Evolutionary conservation across 2,797 vertebrate species (phyloP).

Genomic region (Eremophila alpestris): DNA sequence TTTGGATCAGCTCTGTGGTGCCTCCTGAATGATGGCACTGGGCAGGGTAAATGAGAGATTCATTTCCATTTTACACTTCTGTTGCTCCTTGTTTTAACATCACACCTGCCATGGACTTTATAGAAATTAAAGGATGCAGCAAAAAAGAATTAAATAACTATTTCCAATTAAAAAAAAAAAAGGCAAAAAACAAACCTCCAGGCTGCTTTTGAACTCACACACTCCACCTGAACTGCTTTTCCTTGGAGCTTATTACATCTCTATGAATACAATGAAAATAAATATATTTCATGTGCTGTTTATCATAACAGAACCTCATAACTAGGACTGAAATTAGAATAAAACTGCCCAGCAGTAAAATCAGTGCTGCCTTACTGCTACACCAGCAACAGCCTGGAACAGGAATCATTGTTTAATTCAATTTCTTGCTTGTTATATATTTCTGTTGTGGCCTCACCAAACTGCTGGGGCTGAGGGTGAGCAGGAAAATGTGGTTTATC

Average conservation of each 20-base stretch:
- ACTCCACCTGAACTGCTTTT: neutral
- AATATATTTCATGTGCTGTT: neutral
- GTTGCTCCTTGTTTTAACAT: neutral
- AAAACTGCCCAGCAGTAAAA: neutral
- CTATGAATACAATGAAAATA: neutral
- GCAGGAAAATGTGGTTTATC: neutral
- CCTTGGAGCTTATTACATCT: neutral
- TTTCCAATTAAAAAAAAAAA: neutral
- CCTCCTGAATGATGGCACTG: neutral
- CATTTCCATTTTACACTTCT: neutral
- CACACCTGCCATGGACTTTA: neutral
- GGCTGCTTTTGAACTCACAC: neutral
- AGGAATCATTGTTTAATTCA: slow-evolving; percentile 6
- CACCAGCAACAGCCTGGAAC: neutral
- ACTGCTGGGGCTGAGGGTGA: neutral
- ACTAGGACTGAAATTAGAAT: neutral
- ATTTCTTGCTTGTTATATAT: neutral
- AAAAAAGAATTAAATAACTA: neutral
- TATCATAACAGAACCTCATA: neutral
- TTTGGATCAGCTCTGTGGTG: neutral
- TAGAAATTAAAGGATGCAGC: neutral
- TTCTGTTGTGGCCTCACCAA: neutral
- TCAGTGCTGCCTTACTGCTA: neutral
- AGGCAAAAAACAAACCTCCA: neutral
- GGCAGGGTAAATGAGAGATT: neutral